These are phyloP conservation scores for Eilema caniola DNA, from an alignment of 2,888 invertebrate species.

Conservation along the genomic window DNA sequence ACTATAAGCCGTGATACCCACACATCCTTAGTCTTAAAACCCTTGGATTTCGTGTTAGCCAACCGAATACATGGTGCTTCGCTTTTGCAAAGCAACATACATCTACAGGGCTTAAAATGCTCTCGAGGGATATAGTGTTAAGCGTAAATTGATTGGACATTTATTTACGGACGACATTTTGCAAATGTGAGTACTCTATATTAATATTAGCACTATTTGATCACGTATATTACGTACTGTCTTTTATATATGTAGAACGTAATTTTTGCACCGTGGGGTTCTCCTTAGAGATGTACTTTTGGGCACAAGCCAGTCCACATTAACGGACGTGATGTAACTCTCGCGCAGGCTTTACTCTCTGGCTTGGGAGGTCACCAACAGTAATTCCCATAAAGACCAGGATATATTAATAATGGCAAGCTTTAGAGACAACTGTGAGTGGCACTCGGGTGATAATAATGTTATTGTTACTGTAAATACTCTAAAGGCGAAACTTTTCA, in stretches of 20 bases:
- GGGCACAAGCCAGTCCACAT: no score
- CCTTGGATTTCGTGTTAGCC: neutral
- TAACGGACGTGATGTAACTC: no score
- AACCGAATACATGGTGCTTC: constrained; percentile 5
- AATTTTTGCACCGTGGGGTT: no score
- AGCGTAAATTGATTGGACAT: constrained; percentile 44
- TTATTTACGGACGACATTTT: constrained; percentile 27
- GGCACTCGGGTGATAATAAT: no score
- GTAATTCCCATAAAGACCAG: no score
- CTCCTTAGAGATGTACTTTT: no score
- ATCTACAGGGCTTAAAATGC: constrained; percentile 37
- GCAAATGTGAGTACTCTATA: constrained; percentile 26
- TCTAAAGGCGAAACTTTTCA: no score
- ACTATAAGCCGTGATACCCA: neutral
- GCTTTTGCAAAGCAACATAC: constrained; percentile 32
- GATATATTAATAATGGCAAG: no score
- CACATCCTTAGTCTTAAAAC: neutral
- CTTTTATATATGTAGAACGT: neutral
- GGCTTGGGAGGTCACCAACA: no score
- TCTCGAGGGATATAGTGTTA: constrained; percentile 28
- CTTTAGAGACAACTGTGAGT: no score
- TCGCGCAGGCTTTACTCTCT: no score
- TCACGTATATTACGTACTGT: neutral
- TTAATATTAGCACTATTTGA: constrained; percentile 2
- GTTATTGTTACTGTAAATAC: no score